A percentile compares a stretch with the other conserved stretches of the same genome.
These are phyloP conservation scores for Podarcis muralis DNA, from an alignment of 2,113 vertebrate species.

Conservation along the genomic window DNA sequence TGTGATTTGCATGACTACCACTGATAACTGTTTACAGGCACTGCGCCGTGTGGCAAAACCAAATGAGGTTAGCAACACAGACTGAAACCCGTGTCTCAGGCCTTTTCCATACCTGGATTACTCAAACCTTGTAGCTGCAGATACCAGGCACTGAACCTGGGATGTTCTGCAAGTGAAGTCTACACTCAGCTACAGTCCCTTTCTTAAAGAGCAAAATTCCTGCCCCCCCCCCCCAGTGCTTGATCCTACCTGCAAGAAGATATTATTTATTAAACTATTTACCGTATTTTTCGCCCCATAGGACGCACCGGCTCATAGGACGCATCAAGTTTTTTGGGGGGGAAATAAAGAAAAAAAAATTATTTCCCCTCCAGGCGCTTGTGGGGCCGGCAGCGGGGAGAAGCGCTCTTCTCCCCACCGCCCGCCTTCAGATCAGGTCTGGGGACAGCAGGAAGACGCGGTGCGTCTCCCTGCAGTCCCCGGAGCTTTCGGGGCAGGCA, in stretches of 20 bases:
- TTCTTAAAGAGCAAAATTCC: not conserved
- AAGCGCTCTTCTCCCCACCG: too few relatives aligned
- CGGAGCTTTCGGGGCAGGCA: too few relatives aligned
- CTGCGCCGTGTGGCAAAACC: not conserved
- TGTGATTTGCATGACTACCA: not conserved
- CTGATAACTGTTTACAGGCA: not conserved
- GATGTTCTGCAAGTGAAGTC: not conserved
- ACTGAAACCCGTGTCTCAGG: not conserved
- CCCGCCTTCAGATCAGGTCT: too few relatives aligned
- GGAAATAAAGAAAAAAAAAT: too few relatives aligned
- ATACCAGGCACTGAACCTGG: not conserved
- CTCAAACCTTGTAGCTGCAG: not conserved
- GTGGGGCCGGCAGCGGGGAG: too few relatives aligned
- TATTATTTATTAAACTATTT: not conserved
- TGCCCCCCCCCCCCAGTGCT: too few relatives aligned
- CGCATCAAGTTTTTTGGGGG: too few relatives aligned
- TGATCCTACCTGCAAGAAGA: not conserved
- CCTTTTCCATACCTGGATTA: not conserved
- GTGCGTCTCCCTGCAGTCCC: too few relatives aligned
- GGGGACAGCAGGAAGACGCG: too few relatives aligned
- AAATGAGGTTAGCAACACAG: not conserved
- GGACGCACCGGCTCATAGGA: too few relatives aligned
- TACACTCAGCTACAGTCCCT: not conserved
- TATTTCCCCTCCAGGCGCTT: too few relatives aligned
- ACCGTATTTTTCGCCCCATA: too few relatives aligned